Evolutionary conservation across 2,888 invertebrate genomes (phyloP), one percentile per base, ranked within the genome.

Genomic region (Hypsopygia costalis): DNA sequence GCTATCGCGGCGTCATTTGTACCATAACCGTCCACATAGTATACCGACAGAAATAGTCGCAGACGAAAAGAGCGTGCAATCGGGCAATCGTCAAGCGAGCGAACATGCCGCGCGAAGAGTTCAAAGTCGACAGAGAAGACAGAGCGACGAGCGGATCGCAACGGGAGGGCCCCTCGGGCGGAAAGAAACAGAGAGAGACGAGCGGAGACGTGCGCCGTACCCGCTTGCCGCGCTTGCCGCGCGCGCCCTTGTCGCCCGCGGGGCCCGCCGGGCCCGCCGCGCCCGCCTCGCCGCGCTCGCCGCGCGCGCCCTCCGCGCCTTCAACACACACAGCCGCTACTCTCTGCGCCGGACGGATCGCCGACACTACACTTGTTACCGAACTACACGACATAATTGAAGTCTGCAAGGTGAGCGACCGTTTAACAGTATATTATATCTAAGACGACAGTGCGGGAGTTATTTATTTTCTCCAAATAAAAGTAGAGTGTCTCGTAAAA

Each of bases 191-290:
- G 16, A 30, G 29, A 6, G 11, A 30, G 29, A 11, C 25, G 12
- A 35, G 27, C 33, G 30, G 34, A 9, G 36, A 3, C 16, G 41
- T 34, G 35, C 22, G 35, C 6, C 25, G 25, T 95, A 97, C 97
- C 95, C 95, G 92, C 90, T 97, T 97, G 91, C 97, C 97, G 86
- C 95, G 93, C 81, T 96, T 96, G 77, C 98, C 97, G 74, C 97
- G 92, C 60, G 94, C 91, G 76, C 98, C 98, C 85, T 95, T 95
- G 81, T 96, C 97, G 59, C 97, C 98, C 64, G 93, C 89, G 62
- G 90, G 90, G 66, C 96, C 96, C 62, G 93, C 92, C 55, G 93
- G 93, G 62, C 94, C 94, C 52, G 92, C 90, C 55, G 93, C 94
- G 63, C 96, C 96, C 58, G 92, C 66, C 68, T 94, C 94, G 70